A percentile compares a stretch with the other conserved stretches of the same genome.
Evolutionary conservation across 2,113 vertebrate species (phyloP).

Genomic region (Xiphophorus maculatus): DNA sequence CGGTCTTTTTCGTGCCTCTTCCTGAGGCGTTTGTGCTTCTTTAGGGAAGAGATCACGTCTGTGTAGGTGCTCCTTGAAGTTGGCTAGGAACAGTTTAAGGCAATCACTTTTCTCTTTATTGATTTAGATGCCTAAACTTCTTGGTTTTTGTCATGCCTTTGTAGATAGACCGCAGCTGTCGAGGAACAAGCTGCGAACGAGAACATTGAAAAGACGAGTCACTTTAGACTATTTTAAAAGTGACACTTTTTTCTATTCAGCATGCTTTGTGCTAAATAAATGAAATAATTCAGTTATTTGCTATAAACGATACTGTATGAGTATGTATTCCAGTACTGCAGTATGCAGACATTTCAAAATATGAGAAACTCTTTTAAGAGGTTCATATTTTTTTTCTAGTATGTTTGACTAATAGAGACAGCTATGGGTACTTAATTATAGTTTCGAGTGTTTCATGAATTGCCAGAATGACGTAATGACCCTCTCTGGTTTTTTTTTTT

Average conservation of each 20-base stretch:
- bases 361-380: constrained; percentile 74
- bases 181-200: constrained; percentile 59
- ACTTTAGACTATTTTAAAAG: constrained; percentile 62
- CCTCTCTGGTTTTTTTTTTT: constrained; percentile 53
- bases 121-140: constrained; percentile 79
- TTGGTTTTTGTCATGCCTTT: constrained; percentile 71
- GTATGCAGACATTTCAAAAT: constrained; percentile 82
- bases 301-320: constrained; percentile 84
- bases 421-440: constrained; percentile 62
- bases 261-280: constrained; percentile 84
- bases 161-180: constrained; percentile 65
- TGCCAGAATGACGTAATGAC: constrained; percentile 63
- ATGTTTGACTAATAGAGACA: constrained; percentile 68
- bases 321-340: constrained; percentile 84
- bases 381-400: constrained; percentile 72
- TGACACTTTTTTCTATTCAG: constrained; percentile 79
- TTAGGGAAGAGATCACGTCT: constrained; percentile 41
- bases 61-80: constrained; percentile 56
- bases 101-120: constrained; percentile 80
- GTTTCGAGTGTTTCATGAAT: constrained; percentile 67
- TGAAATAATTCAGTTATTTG: constrained; percentile 84
- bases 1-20: constrained; percentile 31
- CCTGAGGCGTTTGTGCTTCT: constrained; percentile 52
- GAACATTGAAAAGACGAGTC: constrained; percentile 61
- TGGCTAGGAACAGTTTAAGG: constrained; percentile 69